Evolutionary conservation across 2,113 vertebrate species (phyloP).

Genomic region (Hyperopisus bebe): DNA sequence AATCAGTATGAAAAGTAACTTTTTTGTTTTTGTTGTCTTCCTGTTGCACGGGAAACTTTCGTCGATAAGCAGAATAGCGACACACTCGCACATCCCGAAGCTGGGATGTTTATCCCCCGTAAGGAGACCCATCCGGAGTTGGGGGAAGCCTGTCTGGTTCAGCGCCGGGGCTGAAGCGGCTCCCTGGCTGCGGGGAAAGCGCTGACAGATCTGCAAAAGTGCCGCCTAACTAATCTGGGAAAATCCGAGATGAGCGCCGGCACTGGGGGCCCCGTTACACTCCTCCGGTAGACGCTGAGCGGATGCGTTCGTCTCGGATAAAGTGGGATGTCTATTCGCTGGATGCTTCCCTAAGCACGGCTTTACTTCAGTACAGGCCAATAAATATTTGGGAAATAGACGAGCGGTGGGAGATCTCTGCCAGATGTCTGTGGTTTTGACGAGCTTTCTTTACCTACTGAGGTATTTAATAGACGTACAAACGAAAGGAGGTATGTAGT

Average conservation of each 20-base stretch:
- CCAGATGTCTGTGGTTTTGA: background rate
- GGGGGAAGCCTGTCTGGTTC: background rate
- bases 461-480: background rate
- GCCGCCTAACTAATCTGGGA: background rate
- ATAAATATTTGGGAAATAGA: background rate
- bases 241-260: background rate
- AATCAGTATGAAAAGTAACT: background rate
- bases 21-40: background rate
- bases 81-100: background rate
- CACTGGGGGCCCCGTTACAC: background rate
- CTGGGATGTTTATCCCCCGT: background rate
- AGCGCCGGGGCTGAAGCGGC: background rate
- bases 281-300: background rate
- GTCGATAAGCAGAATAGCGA: background rate
- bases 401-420: background rate
- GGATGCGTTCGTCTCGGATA: background rate
- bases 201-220: background rate
- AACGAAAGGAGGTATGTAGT: background rate
- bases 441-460: background rate
- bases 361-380: background rate
- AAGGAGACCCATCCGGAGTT: background rate
- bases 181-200: background rate
- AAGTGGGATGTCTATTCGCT: background rate
- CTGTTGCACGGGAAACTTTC: constrained; percentile 8
- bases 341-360: background rate